Conservation (phyloP, 2,888 invertebrate genomes). For the Mythimna loreyi region DNA sequence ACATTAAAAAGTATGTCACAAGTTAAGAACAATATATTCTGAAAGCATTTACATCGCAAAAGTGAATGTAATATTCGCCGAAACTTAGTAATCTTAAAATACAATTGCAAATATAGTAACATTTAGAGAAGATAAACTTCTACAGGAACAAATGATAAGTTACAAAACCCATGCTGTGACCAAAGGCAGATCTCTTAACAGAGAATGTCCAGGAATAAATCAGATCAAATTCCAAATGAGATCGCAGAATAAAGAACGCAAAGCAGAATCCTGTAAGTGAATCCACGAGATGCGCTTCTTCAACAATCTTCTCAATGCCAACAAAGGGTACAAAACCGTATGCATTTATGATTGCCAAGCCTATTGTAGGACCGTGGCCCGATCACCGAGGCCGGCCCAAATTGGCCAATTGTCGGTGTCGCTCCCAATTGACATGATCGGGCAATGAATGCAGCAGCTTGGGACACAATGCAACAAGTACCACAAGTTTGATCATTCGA, state of each 20-base stretch:
- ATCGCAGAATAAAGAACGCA: constrained; percentile 15
- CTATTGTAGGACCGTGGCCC: constrained; percentile 50
- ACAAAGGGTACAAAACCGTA: constrained; percentile 41
- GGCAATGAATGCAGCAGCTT: constrained; percentile 62
- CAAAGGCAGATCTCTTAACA: neutral
- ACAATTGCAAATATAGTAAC: neutral
- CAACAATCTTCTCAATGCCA: constrained; percentile 16
- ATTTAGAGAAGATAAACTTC: neutral
- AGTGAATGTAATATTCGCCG: constrained; percentile 27
- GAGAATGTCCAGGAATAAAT: neutral
- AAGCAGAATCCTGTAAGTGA: constrained; percentile 1
- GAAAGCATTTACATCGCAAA: constrained; percentile 44
- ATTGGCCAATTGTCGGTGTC: constrained; percentile 82
- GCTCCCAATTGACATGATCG: constrained; percentile 78
- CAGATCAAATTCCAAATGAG: neutral
- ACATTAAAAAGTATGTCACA: constrained; percentile 12
- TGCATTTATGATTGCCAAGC: constrained; percentile 45
- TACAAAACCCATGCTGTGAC: neutral
- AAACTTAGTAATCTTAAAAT: neutral
- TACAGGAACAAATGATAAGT: neutral
- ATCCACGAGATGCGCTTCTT: constrained; percentile 19
- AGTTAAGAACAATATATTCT: constrained; percentile 33
- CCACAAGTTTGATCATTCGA: constrained; percentile 27
- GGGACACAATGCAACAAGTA: constrained; percentile 52
- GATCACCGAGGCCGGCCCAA: constrained; percentile 68